phyloP scores from a whole-genome alignment of 2,797 vertebrate genomes.

The Amblyopsis hoosieri region DNA sequence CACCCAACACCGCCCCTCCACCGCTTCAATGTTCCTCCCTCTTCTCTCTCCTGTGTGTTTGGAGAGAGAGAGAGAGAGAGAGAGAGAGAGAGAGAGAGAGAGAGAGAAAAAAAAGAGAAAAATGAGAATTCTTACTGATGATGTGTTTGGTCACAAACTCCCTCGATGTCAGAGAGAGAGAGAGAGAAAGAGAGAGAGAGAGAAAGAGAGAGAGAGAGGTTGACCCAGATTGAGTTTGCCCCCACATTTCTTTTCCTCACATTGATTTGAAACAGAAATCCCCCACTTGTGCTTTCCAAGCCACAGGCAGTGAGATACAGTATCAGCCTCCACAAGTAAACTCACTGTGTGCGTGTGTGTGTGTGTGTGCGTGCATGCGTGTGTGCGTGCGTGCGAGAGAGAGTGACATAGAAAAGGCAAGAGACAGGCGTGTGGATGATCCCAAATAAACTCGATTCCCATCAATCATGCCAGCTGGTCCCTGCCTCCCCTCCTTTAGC shows the following conservation, averaged over 20 bases:
- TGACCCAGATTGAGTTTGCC: constrained; percentile 52
- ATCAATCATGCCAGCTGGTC: constrained; percentile 42
- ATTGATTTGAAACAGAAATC: constrained; percentile 71
- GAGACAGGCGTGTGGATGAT: constrained; percentile 37
- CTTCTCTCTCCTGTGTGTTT: constrained; percentile 32
- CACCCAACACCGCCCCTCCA: constrained; percentile 20
- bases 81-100: neutral
- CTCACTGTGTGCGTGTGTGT: constrained; percentile 12
- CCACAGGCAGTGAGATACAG: constrained; percentile 51
- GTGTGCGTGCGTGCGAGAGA: neutral
- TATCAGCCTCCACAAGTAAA: constrained; percentile 45
- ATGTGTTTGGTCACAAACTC: constrained; percentile 64
- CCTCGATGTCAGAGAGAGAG: constrained; percentile 46
- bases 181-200: constrained; percentile 39
- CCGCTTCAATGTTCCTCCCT: constrained; percentile 27
- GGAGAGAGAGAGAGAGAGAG: neutral
- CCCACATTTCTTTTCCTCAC: constrained; percentile 51
- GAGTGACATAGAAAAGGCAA: neutral
- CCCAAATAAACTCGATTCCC: constrained; percentile 51
- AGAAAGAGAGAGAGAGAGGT: constrained; percentile 16
- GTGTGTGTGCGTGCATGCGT: constrained; percentile 3
- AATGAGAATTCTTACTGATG: constrained; percentile 29
- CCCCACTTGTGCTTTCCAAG: constrained; percentile 49
- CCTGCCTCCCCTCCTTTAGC: constrained; percentile 11
- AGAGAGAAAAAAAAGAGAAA: neutral